These are phyloP conservation scores for Pachypeltis micranthus DNA, from an alignment of 1,140 invertebrate species.

Conservation along the genomic window DNA sequence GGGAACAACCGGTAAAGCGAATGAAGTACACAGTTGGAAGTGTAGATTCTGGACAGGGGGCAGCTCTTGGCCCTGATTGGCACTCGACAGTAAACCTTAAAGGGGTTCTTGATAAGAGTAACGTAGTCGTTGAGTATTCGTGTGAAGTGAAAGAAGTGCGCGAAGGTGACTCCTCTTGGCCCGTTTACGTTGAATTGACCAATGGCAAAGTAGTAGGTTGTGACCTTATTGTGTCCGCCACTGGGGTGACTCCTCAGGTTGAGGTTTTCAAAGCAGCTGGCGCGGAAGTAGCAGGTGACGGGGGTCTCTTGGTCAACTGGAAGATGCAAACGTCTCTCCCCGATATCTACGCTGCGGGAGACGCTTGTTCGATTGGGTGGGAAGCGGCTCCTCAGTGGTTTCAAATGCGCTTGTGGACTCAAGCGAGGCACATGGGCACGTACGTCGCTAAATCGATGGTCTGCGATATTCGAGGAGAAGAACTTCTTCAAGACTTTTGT, in stretches of 20 bases:
- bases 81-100: conserved; percentile 54
- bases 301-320: conserved; percentile 70
- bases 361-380: conserved; percentile 79
- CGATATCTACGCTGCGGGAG: conserved; percentile 88
- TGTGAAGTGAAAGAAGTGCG: conserved; percentile 47
- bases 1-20: conserved; percentile 42
- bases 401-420: conserved; percentile 95
- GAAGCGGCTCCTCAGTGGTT: conserved; percentile 73
- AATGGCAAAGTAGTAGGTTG: conserved; percentile 66
- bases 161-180: conserved; percentile 44
- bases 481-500: conserved; percentile 75
- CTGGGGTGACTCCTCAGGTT: conserved; percentile 70
- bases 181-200: conserved; percentile 57
- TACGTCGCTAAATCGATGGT: conserved; percentile 88
- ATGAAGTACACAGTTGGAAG: conserved; percentile 52
- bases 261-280: conserved; percentile 39
- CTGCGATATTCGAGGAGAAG: conserved; percentile 45
- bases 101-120: conserved; percentile 36
- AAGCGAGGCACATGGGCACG: conserved; percentile 92
- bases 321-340: conserved; percentile 66
- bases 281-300: conserved; percentile 53
- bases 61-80: conserved; percentile 93
- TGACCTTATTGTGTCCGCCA: conserved; percentile 92
- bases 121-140: conserved; percentile 49
- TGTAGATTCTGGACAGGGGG: conserved; percentile 41